These are phyloP conservation scores for Meliscaeva auricollis DNA, from an alignment of 2,888 invertebrate species.

Conservation along the genomic window DNA sequence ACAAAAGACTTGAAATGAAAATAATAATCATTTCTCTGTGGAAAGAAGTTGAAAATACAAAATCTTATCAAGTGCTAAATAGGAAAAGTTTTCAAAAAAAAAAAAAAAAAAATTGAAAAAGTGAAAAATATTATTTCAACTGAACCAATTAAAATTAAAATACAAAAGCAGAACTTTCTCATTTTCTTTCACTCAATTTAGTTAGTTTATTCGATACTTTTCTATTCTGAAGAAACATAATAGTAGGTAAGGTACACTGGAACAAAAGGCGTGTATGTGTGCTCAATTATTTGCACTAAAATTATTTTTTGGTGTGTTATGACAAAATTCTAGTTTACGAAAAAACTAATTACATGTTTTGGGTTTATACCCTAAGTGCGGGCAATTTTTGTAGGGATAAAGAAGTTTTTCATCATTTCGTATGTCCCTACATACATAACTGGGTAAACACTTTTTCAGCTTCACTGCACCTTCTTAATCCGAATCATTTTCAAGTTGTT, in stretches of 20 bases:
- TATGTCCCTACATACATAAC: no score
- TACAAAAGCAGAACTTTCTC: constrained; percentile 8
- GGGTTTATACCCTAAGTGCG: no score
- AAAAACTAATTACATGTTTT: no score
- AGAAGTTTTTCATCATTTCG: no score
- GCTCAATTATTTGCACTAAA: no score
- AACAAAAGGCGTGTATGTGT: no score
- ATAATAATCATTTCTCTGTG: neutral
- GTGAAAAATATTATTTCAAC: constrained; percentile 17
- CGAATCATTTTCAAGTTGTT: no score
- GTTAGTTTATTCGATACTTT: neutral
- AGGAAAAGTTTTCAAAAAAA: constrained; percentile 22
- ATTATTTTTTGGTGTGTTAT: no score
- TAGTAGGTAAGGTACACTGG: neutral
- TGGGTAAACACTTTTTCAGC: no score
- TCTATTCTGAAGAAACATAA: neutral
- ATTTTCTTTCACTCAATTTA: constrained; percentile 23
- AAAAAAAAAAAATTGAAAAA: neutral
- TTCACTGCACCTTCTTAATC: no score
- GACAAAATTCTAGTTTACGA: no score
- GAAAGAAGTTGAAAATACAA: neutral
- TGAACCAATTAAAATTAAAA: constrained; percentile 26
- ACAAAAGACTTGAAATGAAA: neutral
- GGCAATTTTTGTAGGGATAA: no score
- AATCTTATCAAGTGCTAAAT: constrained; percentile 33